These are phyloP conservation scores for Brachyptera risi DNA, from an alignment of 2,888 invertebrate genomes.

Conservation along the genomic window DNA sequence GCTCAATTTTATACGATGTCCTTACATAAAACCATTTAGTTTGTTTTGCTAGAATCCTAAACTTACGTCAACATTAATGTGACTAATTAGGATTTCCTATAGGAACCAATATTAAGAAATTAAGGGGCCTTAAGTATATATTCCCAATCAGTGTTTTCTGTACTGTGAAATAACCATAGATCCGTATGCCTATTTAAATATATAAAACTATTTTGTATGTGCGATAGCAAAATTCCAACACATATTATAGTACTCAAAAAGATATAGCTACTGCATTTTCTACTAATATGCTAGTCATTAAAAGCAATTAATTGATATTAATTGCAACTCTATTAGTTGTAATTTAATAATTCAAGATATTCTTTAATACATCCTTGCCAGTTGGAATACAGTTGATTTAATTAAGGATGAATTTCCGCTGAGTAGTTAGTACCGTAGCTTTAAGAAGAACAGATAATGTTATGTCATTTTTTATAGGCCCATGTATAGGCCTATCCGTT, in stretches of 20 bases:
- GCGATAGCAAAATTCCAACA: background rate
- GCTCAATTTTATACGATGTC: no score
- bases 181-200: background rate
- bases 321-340: constrained; percentile 6
- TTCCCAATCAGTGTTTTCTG: constrained; percentile 10
- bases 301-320: constrained; percentile 12
- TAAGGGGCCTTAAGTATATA: constrained; percentile 20
- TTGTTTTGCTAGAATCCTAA: no score
- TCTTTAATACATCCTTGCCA: background rate
- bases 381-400: constrained; percentile 6
- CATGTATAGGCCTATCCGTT: no score
- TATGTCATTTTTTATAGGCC: no score
- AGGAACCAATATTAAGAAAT: constrained; percentile 11
- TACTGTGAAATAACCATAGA: background rate
- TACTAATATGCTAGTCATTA: constrained; percentile 32
- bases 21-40: no score
- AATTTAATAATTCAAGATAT: background rate
- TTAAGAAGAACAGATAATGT: no score
- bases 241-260: background rate
- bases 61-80: no score
- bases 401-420: no score
- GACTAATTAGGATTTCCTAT: no score
- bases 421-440: no score
- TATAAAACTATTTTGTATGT: constrained; percentile 6
- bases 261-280: background rate